phyloP scores from a whole-genome alignment of 2,888 invertebrate species.

The Empis stercorea region DNA sequence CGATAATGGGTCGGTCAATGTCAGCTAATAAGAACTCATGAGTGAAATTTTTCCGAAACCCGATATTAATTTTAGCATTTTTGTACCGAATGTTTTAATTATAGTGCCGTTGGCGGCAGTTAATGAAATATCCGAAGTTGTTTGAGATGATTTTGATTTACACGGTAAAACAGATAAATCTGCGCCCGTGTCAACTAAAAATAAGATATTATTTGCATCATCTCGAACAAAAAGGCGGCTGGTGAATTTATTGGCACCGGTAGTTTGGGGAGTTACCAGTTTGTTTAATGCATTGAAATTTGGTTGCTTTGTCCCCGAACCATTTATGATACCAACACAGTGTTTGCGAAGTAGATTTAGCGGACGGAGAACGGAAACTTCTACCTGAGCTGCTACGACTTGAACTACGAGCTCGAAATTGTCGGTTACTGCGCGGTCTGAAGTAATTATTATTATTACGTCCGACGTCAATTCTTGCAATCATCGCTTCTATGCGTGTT shows the following conservation, averaged over 20 bases:
- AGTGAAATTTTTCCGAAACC: too few relatives aligned
- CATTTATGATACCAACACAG: background rate
- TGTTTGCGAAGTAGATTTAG: background rate
- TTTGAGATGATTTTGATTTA: background rate
- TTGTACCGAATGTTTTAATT: constrained; percentile 4
- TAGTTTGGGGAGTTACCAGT: background rate
- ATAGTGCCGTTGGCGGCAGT: constrained; percentile 1
- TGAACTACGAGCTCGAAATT: background rate
- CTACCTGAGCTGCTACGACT: background rate
- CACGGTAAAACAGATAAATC: background rate
- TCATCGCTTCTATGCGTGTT: background rate
- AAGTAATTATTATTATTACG: background rate
- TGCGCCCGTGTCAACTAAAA: background rate
- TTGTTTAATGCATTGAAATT: background rate
- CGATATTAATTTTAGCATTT: constrained; percentile 1
- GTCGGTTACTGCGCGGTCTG: background rate
- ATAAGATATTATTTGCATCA: background rate
- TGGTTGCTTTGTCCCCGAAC: background rate
- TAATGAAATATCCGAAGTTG: background rate
- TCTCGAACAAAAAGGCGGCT: background rate
- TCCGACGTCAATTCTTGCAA: background rate
- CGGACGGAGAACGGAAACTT: background rate
- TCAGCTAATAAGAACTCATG: too few relatives aligned
- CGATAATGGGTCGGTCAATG: too few relatives aligned
- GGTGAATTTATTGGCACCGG: background rate